Conservation (phyloP, 1,140 invertebrate genomes). For the Megathymus violae region DNA sequence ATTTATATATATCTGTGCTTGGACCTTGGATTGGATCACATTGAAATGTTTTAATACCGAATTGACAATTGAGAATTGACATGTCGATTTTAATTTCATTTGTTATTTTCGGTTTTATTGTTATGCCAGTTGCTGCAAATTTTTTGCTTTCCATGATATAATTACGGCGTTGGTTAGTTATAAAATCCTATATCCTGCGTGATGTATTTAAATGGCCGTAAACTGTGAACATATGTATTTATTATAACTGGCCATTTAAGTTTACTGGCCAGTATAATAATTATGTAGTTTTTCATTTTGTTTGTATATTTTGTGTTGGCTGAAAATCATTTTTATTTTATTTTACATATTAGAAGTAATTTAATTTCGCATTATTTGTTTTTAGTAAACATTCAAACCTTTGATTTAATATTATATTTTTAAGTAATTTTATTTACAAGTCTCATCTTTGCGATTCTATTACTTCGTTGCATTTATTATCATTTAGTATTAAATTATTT, state of each 20-base stretch:
- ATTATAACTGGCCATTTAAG: constrained; percentile 56
- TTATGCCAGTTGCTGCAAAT: neutral
- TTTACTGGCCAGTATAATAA: constrained; percentile 48
- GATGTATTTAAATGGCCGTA: constrained; percentile 6
- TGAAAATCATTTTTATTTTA: constrained; percentile 29
- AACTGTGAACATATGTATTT: neutral
- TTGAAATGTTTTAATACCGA: constrained; percentile 40
- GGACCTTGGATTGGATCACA: constrained; percentile 29
- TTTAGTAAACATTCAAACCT: too few species aligned
- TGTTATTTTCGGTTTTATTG: constrained; percentile 60
- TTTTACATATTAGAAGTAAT: neutral
- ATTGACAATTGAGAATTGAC: constrained; percentile 34
- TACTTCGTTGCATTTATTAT: too few species aligned
- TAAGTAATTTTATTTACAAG: too few species aligned
- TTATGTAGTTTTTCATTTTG: constrained; percentile 36
- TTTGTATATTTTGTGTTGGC: constrained; percentile 21
- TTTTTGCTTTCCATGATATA: constrained; percentile 34
- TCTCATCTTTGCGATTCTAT: too few species aligned
- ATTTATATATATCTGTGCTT: neutral
- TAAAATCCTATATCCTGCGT: constrained; percentile 28
- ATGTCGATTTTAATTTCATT: constrained; percentile 52
- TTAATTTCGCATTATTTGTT: neutral
- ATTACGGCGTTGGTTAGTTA: constrained; percentile 39
- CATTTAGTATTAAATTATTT: too few species aligned
- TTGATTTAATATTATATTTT: too few species aligned